Conservation (phyloP, 2,797 vertebrate species). For the Siniperca scherzeri region DNA sequence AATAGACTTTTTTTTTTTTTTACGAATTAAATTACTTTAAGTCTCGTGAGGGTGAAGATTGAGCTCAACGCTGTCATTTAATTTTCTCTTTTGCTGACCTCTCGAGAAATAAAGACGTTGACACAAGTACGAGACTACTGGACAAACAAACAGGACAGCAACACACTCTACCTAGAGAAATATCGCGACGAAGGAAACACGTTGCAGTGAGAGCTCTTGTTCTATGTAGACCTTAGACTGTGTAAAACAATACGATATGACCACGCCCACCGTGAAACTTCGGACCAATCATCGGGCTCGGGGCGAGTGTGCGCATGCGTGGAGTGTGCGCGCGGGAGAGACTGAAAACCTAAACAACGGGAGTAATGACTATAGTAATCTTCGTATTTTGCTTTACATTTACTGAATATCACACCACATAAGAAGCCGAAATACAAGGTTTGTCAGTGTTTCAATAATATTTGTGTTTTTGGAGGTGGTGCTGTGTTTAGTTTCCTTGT, state of each 20-base stretch:
- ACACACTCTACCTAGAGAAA: background rate
- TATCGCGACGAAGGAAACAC: slow-evolving; percentile 33
- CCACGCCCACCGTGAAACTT: slow-evolving; percentile 73
- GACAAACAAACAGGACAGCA: fast-evolving
- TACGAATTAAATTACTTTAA: background rate
- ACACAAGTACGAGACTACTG: background rate
- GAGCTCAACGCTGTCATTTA: background rate
- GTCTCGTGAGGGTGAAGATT: background rate
- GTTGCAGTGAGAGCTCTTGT: slow-evolving; percentile 32
- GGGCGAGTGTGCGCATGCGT: slow-evolving; percentile 69
- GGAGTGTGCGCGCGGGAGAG: slow-evolving; percentile 77
- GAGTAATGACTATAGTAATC: background rate
- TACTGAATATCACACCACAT: background rate
- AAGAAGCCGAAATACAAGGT: slow-evolving; percentile 43
- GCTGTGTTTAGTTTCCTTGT: background rate
- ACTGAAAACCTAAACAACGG: slow-evolving; percentile 66
- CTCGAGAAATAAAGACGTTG: background rate
- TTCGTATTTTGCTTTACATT: background rate
- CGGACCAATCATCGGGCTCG: slow-evolving; percentile 69
- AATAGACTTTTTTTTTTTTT: background rate
- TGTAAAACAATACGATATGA: fast-evolving
- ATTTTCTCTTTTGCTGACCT: background rate
- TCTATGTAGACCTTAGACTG: too few species aligned
- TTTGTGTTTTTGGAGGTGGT: fast-evolving
- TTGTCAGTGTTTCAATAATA: background rate